Evolutionary conservation across 2,888 invertebrate genomes (phyloP).

Genomic region (Archips crataeganus): DNA sequence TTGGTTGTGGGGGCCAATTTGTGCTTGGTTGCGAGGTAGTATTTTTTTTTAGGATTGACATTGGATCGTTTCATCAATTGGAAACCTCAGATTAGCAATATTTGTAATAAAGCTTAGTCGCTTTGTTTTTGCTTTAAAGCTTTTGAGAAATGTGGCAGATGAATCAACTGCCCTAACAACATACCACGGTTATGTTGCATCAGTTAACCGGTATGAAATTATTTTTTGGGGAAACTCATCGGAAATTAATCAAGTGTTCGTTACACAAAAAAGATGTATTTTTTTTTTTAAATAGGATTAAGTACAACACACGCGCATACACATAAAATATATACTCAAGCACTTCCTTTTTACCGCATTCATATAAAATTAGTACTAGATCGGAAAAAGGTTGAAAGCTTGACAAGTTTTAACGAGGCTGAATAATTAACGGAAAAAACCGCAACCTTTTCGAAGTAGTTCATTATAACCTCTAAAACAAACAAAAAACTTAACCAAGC

Average conservation of each 20-base stretch:
- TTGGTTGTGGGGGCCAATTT: background rate
- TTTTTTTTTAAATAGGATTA: no score
- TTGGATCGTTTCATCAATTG: background rate
- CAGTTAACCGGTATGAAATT: background rate
- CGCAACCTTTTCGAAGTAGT: background rate
- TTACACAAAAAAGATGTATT: background rate
- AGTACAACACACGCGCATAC: no score
- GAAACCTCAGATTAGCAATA: background rate
- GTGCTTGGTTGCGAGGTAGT: background rate
- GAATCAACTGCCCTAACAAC: constrained; percentile 1
- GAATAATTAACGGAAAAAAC: constrained; percentile 8
- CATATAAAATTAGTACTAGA: no score
- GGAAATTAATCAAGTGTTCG: background rate
- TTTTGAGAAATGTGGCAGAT: background rate
- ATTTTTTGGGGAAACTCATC: background rate
- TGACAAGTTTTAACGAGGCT: background rate
- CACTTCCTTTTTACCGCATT: no score
- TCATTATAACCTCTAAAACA: background rate
- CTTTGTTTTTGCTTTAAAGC: background rate
- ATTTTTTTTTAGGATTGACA: constrained; percentile 1
- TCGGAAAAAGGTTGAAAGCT: background rate
- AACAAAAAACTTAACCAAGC: background rate
- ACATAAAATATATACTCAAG: no score
- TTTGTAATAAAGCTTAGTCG: background rate
- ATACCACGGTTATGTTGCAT: background rate